Evolutionary conservation across 2,888 invertebrate species (phyloP).

Genomic region (Geophilus truncorum): DNA sequence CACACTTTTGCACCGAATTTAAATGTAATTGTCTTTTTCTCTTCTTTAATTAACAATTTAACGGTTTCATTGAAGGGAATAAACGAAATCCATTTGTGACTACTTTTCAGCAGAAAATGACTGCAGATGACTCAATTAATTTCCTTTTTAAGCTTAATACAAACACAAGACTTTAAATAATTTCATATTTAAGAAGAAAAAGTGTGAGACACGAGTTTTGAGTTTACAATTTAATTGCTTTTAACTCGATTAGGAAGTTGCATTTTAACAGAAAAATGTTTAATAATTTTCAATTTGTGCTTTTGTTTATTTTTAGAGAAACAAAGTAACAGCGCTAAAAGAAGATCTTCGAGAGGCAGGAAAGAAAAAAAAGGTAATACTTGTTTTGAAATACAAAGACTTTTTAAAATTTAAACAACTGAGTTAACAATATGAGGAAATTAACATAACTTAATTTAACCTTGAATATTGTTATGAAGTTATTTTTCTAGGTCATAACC

Average conservation of each 20-base stretch:
- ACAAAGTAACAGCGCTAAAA: neutral
- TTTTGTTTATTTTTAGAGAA: neutral
- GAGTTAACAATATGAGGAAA: neutral
- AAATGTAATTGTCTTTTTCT: neutral
- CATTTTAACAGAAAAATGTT: neutral
- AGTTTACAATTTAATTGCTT: neutral
- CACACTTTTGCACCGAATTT: neutral
- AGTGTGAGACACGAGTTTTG: neutral
- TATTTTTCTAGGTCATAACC: neutral
- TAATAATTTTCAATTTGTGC: neutral
- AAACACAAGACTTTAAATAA: neutral
- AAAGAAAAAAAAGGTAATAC: neutral
- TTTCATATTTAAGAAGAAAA: neutral
- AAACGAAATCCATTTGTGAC: neutral
- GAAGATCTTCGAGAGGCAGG: neutral
- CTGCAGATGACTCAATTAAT: neutral
- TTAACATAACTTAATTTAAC: neutral
- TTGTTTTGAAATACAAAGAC: neutral
- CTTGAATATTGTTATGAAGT: neutral
- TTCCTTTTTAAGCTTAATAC: neutral
- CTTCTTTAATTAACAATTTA: neutral
- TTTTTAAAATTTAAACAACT: neutral
- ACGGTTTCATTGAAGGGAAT: neutral
- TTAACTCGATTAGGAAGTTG: neutral
- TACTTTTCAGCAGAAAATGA: neutral